phyloP scores from a whole-genome alignment of 2,113 vertebrate species.

The Hippocampus abdominalis region DNA sequence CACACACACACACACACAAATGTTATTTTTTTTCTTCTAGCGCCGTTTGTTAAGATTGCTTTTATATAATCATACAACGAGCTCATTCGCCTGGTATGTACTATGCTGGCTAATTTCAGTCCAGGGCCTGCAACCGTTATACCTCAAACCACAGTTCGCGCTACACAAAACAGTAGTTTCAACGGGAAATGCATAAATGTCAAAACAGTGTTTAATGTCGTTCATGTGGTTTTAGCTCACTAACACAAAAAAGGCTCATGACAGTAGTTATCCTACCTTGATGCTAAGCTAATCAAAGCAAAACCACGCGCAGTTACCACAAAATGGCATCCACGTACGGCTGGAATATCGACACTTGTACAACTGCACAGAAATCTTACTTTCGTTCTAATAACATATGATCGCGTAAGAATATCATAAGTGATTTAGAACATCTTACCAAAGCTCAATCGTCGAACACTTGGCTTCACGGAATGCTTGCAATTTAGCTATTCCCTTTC shows the following conservation, averaged over 20 bases:
- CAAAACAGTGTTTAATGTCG: neutral
- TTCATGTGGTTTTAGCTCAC: neutral
- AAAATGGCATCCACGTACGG: neutral
- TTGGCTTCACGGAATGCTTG: neutral
- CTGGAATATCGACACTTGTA: neutral
- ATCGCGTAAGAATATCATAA: too few species aligned
- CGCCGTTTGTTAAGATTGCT: too few species aligned
- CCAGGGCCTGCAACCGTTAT: neutral
- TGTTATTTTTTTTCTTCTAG: neutral
- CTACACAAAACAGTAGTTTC: neutral
- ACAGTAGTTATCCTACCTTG: neutral
- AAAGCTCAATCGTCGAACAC: neutral
- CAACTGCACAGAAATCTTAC: neutral
- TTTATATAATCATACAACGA: neutral
- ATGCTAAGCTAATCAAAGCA: neutral
- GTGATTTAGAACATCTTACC: conserved; percentile 30
- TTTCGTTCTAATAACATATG: neutral
- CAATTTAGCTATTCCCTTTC: neutral
- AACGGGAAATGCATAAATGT: neutral
- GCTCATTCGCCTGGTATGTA: neutral
- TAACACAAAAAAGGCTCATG: neutral
- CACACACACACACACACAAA: neutral
- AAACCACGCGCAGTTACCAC: neutral
- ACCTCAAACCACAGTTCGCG: neutral
- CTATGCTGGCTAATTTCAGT: neutral